Evolutionary conservation across 2,888 invertebrate genomes (phyloP).

Genomic region (Oligia fasciuncula): DNA sequence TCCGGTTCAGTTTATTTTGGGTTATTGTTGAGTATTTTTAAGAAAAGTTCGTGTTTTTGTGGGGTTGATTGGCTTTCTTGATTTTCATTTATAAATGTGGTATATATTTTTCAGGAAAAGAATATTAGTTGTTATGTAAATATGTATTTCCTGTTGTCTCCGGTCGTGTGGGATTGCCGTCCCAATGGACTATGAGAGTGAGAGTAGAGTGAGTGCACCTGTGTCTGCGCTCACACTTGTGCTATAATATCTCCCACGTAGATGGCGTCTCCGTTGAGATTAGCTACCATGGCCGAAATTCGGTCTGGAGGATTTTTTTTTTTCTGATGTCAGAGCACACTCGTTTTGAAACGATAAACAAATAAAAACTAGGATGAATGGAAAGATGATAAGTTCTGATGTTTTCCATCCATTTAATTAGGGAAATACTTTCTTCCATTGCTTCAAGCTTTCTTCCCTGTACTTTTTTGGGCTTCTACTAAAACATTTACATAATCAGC

Average conservation of each 20-base stretch:
- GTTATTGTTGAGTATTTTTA: conserved; percentile 8
- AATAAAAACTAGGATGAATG: background rate
- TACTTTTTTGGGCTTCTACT: background rate
- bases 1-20: conserved; percentile 19
- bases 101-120: background rate
- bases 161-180: background rate
- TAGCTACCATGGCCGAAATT: background rate
- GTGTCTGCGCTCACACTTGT: background rate
- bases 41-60: background rate
- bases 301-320: too few relatives aligned
- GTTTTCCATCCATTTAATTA: background rate
- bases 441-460: background rate
- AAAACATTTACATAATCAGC: background rate
- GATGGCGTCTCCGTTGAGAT: background rate
- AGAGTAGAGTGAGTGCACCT: background rate
- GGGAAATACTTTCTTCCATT: background rate
- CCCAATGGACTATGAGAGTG: background rate
- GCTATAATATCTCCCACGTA: background rate
- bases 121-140: background rate
- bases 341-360: background rate
- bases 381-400: background rate
- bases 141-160: background rate
- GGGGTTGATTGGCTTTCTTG: background rate
- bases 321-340: background rate
- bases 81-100: background rate